Conservation (phyloP, 2,797 vertebrate species). For the Aphelocoma californica region DNA sequence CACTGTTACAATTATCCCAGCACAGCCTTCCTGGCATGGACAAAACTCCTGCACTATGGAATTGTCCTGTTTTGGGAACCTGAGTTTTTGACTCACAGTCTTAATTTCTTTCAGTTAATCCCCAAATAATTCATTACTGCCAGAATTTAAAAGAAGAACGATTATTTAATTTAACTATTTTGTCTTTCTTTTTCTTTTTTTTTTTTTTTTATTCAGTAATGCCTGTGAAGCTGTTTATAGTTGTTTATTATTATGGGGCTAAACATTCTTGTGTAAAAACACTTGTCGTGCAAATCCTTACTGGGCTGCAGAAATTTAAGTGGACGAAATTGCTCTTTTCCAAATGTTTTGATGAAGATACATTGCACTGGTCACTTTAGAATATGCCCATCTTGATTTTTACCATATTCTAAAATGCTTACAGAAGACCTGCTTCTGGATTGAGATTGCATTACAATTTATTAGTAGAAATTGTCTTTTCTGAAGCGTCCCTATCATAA, state of each 20-base stretch:
- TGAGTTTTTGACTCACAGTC: not conserved
- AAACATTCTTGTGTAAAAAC: not conserved
- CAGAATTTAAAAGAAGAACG: not conserved
- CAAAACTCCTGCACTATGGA: not conserved
- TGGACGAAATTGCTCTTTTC: not conserved
- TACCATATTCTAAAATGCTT: not conserved
- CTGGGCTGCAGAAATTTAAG: not conserved
- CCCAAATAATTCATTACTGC: not conserved
- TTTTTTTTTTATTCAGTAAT: not conserved
- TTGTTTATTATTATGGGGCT: not conserved
- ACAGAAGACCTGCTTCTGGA: not conserved
- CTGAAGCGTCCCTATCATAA: not conserved
- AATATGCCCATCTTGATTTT: not conserved
- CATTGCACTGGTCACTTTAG: not conserved
- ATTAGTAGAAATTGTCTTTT: not conserved
- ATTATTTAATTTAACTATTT: not conserved
- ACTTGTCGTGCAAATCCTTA: not conserved
- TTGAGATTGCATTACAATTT: not conserved
- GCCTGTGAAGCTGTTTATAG: not conserved
- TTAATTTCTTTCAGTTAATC: not conserved
- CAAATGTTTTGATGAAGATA: not conserved
- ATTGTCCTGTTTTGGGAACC: not conserved
- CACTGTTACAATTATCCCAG: not conserved
- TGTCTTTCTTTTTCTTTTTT: not conserved
- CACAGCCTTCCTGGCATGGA: not conserved